A percentile compares a stretch with the other conserved stretches of the same genome.
phyloP scores from a whole-genome alignment of 2,888 invertebrate species.

The Aspidapion aeneum region DNA sequence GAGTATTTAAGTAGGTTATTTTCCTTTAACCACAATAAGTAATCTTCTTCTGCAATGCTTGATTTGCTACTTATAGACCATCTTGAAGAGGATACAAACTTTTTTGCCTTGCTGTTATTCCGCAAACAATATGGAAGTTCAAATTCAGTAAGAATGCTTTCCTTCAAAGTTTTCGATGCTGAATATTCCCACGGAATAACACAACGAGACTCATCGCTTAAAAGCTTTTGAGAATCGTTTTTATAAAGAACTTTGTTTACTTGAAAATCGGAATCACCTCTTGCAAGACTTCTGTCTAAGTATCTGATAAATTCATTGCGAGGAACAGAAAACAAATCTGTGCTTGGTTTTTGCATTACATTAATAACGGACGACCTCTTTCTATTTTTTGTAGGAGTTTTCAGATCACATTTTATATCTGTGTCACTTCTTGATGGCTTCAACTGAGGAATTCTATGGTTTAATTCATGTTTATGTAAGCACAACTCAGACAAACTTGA shows the following conservation, averaged over 20 bases:
- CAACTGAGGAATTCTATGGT: neutral
- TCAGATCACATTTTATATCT: neutral
- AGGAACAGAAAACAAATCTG: slow-evolving; percentile 2
- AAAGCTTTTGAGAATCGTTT: slow-evolving; percentile 4
- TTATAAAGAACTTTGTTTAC: slow-evolving; percentile 16
- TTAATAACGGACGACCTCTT: slow-evolving; percentile 3
- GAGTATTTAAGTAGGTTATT: slow-evolving; percentile 13
- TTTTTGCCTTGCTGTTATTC: slow-evolving; percentile 1
- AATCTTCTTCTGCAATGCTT: slow-evolving; percentile 18
- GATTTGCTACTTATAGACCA: slow-evolving; percentile 2
- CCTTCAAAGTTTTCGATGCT: neutral
- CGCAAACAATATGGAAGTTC: neutral
- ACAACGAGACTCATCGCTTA: slow-evolving; percentile 5
- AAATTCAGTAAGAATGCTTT: neutral
- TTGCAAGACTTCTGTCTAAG: slow-evolving; percentile 7
- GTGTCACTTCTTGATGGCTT: slow-evolving; percentile 15
- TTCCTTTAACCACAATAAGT: slow-evolving; percentile 15
- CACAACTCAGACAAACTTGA: slow-evolving; percentile 12
- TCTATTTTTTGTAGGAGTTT: neutral
- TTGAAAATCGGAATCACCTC: slow-evolving; percentile 13
- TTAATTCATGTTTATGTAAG: slow-evolving; percentile 9
- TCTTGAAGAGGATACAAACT: slow-evolving; percentile 1
- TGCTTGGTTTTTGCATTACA: slow-evolving; percentile 2
- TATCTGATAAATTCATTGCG: slow-evolving; percentile 12
- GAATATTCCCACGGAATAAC: slow-evolving; percentile 9